A percentile compares a stretch with the other conserved stretches of the same genome.
phyloP scores from a whole-genome alignment of 1,140 invertebrate species.

The Matsumurasca onukii region DNA sequence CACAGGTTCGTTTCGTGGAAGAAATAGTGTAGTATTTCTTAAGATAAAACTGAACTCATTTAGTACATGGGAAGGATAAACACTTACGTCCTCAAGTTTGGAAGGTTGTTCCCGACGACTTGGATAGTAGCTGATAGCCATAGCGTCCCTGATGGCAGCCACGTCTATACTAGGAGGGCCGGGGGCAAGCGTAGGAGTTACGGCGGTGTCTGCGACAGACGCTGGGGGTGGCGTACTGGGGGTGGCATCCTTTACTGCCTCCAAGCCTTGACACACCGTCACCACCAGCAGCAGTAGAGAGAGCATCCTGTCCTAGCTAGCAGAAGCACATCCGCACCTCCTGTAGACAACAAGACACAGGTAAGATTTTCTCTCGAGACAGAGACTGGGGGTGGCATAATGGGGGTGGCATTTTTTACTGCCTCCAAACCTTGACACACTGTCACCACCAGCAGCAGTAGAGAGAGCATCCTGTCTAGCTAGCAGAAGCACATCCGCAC shows the following conservation, averaged over 20 bases:
- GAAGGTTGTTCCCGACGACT: constrained; percentile 34
- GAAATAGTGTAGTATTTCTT: background rate
- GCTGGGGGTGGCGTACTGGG: background rate
- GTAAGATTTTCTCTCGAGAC: too few relatives aligned
- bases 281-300: background rate
- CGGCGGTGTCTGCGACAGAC: background rate
- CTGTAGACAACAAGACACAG: background rate
- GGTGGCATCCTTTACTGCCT: background rate
- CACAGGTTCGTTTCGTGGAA: too few relatives aligned
- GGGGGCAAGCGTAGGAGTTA: constrained; percentile 1
- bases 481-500: constrained; percentile 9
- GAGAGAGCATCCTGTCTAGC: background rate
- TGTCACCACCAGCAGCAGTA: background rate
- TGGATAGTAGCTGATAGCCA: constrained; percentile 38
- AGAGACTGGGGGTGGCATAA: background rate
- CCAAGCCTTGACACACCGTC: background rate
- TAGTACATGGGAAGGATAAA: too few relatives aligned
- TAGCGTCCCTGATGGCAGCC: constrained; percentile 32
- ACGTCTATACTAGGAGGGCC: background rate
- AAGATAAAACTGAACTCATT: background rate
- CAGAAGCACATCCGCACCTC: constrained; percentile 6
- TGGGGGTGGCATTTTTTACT: background rate
- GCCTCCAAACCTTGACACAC: background rate
- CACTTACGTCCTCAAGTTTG: constrained; percentile 33
- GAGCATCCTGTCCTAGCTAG: background rate